phyloP scores from a whole-genome alignment of 2,797 vertebrate genomes.

The Tragelaphus oryx region DNA sequence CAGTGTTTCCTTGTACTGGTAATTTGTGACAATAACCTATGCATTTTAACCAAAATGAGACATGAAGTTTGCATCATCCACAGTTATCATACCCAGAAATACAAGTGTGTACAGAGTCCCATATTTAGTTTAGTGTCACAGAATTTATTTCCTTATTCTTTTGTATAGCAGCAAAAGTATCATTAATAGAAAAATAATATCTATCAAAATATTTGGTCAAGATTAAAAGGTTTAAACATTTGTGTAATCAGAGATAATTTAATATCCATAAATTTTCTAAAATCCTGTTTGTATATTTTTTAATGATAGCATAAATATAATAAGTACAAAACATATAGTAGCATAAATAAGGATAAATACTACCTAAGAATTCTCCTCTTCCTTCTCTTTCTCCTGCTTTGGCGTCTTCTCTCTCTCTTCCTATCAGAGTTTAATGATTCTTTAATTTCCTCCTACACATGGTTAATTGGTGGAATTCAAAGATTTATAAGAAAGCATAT shows the following conservation, averaged over 20 bases:
- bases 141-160: not conserved
- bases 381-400: rapidly evolving
- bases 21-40: not conserved
- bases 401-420: not conserved
- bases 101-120: not conserved
- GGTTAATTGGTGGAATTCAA: not conserved
- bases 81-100: not conserved
- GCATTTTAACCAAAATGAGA: not conserved
- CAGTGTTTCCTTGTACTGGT: not conserved
- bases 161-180: not conserved
- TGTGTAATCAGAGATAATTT: not conserved
- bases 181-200: not conserved
- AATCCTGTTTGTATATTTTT: not conserved
- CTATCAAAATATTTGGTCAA: not conserved
- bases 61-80: not conserved
- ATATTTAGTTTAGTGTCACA: not conserved
- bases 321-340: not conserved
- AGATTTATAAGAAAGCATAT: not conserved
- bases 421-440: not conserved
- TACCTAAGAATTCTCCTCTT: not conserved
- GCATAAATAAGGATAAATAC: not conserved
- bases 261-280: not conserved
- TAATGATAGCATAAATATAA: not conserved
- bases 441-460: not conserved
- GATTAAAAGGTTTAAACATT: not conserved